Conservation (phyloP, 2,797 vertebrate genomes). For the Rousettus madagascariensis region DNA sequence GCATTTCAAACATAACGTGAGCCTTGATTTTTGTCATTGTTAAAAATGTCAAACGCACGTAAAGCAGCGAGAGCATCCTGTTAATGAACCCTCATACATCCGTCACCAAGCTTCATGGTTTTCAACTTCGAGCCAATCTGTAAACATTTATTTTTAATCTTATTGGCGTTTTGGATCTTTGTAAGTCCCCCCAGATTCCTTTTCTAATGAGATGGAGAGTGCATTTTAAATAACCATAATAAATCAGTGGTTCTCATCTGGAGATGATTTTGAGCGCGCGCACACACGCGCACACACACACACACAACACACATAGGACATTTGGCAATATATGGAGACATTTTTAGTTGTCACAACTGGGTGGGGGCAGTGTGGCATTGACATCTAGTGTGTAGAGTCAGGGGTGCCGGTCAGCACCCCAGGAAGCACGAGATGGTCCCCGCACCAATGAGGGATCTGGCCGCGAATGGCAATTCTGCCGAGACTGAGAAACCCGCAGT, state of each 20-base stretch:
- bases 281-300: too few species aligned
- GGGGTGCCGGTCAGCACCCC: background rate
- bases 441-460: fast-evolving
- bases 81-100: background rate
- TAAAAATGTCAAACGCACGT: background rate
- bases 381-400: background rate
- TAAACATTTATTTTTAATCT: background rate
- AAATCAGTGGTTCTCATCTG: background rate
- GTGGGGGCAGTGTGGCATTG: background rate
- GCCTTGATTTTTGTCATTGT: background rate
- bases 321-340: background rate
- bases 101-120: background rate
- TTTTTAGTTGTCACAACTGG: background rate
- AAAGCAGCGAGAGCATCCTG: background rate
- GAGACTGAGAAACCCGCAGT: fast-evolving
- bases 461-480: fast-evolving
- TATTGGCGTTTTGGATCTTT: background rate
- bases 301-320: background rate
- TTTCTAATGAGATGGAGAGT: background rate
- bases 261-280: background rate
- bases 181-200: background rate
- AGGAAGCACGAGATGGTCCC: fast-evolving
- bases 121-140: background rate
- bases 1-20: background rate
- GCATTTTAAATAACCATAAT: background rate